phyloP scores from a whole-genome alignment of 2,888 invertebrate genomes.

The Ormyrus labotus region DNA sequence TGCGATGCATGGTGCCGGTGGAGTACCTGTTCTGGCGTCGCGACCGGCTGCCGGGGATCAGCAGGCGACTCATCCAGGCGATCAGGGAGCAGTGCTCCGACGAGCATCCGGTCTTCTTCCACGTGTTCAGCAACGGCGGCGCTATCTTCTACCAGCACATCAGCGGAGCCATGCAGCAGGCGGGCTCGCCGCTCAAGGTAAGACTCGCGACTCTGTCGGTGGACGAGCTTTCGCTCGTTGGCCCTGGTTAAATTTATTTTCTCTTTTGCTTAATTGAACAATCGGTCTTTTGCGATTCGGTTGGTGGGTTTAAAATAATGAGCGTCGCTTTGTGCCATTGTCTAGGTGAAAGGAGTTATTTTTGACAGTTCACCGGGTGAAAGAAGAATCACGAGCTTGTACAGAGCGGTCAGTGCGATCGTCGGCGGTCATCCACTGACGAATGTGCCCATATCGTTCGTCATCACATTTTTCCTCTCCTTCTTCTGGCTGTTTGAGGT shows the following conservation, averaged over 20 bases:
- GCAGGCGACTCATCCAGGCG: slow-evolving; percentile 81
- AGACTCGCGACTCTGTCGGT: not conserved
- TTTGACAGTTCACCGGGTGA: slow-evolving; percentile 86
- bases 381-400: slow-evolving; percentile 78
- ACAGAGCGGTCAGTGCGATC: slow-evolving; percentile 80
- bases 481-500: slow-evolving; percentile 81
- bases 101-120: slow-evolving; percentile 84
- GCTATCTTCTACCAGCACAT: slow-evolving; percentile 84
- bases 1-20: slow-evolving; percentile 84
- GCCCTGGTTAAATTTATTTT: no score
- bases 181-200: slow-evolving; percentile 78
- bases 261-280: no score
- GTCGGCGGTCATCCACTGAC: slow-evolving; percentile 79
- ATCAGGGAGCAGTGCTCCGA: slow-evolving; percentile 82
- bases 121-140: slow-evolving; percentile 87
- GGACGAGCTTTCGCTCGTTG: no score
- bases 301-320: no score
- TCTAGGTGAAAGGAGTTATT: slow-evolving; percentile 80
- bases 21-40: slow-evolving; percentile 82
- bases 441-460: slow-evolving; percentile 78
- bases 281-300: no score
- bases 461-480: slow-evolving; percentile 79
- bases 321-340: no score
- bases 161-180: slow-evolving; percentile 79
- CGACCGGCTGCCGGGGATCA: slow-evolving; percentile 80